These are phyloP conservation scores for Protaetia brevitarsis DNA, from an alignment of 1,140 invertebrate genomes.

Conservation along the genomic window DNA sequence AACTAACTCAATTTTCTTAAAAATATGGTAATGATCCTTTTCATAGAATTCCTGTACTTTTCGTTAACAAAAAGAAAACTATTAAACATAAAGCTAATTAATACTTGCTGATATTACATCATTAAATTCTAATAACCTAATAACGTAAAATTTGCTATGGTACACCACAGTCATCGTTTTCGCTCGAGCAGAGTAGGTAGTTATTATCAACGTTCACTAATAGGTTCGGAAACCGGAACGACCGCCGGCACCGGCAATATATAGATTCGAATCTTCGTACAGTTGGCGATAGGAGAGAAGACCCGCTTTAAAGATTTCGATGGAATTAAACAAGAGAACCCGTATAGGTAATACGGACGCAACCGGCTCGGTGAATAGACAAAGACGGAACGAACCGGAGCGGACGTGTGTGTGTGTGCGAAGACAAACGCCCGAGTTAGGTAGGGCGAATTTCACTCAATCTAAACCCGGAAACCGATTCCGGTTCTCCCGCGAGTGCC, in stretches of 20 bases:
- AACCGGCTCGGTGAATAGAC: too few relatives aligned
- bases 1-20: too few relatives aligned
- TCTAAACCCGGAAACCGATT: constrained; percentile 50
- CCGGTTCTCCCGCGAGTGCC: constrained; percentile 42
- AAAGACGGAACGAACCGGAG: not conserved
- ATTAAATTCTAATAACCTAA: too few relatives aligned
- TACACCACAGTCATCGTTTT: too few relatives aligned
- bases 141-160: too few relatives aligned
- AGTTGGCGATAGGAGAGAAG: not conserved
- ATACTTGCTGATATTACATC: too few relatives aligned
- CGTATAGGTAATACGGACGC: constrained; percentile 41
- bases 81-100: too few relatives aligned
- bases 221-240: not conserved
- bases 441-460: constrained; percentile 46
- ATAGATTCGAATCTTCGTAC: constrained; percentile 36
- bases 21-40: too few relatives aligned
- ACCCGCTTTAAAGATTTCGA: constrained; percentile 41
- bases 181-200: too few relatives aligned
- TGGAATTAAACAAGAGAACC: constrained; percentile 41
- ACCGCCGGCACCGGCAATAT: constrained; percentile 21
- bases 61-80: too few relatives aligned
- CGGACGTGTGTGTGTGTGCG: not conserved
- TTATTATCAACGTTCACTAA: not conserved
- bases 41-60: too few relatives aligned
- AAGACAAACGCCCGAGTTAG: not conserved